Percentiles rank a stretch among this genome's conserved stretches.
Conservation (phyloP, 1,140 invertebrate genomes). For the Drosophila tani region DNA sequence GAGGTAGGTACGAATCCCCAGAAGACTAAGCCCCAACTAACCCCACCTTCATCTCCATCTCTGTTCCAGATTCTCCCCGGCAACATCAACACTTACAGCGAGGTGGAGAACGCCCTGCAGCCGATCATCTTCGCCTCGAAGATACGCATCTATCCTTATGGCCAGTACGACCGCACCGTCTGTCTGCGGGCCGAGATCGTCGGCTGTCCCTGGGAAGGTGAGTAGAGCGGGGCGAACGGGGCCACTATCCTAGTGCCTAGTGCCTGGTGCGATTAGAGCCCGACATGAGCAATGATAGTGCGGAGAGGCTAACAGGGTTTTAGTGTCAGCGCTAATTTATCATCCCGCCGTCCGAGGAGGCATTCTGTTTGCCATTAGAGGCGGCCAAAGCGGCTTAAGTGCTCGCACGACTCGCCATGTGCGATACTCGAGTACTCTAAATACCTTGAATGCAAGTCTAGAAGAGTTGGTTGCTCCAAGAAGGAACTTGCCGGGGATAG, state of each 20-base stretch:
- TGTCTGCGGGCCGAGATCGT: slow-evolving; percentile 97
- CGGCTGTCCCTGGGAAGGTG: slow-evolving; percentile 94
- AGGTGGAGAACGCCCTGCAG: slow-evolving; percentile 91
- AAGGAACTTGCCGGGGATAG: not conserved
- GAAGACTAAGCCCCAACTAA: not conserved
- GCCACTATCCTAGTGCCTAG: slow-evolving; percentile 34
- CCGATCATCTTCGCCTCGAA: slow-evolving; percentile 94
- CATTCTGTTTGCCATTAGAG: slow-evolving; percentile 17
- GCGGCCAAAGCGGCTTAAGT: slow-evolving; percentile 46
- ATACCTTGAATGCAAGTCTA: not conserved
- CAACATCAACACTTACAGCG: slow-evolving; percentile 94
- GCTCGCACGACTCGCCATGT: slow-evolving; percentile 20
- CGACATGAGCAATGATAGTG: slow-evolving; percentile 74
- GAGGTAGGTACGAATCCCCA: slow-evolving; percentile 86
- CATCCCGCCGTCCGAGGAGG: slow-evolving; percentile 18
- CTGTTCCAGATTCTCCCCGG: slow-evolving; percentile 90
- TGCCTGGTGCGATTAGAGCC: slow-evolving; percentile 54
- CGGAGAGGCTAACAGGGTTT: slow-evolving; percentile 74
- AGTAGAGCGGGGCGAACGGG: slow-evolving; percentile 77
- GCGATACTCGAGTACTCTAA: not conserved
- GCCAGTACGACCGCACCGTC: slow-evolving; percentile 94
- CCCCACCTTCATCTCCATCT: not conserved
- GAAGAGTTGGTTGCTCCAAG: not conserved
- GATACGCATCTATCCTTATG: slow-evolving; percentile 95
- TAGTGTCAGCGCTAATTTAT: slow-evolving; percentile 81